These are phyloP conservation scores for Linurgus olivaceus DNA, from an alignment of 2,797 vertebrate species.

Conservation along the genomic window DNA sequence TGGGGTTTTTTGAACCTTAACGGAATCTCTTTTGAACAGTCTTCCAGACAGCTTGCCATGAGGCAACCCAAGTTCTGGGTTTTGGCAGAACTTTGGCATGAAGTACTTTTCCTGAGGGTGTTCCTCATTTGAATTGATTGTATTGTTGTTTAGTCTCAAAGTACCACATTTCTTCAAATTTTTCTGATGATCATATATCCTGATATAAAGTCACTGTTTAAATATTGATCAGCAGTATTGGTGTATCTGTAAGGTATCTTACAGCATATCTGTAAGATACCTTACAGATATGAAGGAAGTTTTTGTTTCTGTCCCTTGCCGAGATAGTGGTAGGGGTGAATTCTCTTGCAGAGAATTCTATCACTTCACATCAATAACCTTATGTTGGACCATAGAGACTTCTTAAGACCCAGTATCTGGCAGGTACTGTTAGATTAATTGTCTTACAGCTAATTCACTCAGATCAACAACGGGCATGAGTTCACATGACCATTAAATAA, in stretches of 20 bases:
- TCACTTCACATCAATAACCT: background rate
- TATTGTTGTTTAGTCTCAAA: background rate
- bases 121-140: background rate
- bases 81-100: background rate
- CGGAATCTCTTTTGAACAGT: background rate
- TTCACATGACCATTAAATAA: background rate
- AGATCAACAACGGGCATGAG: background rate
- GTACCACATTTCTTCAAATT: accelerated
- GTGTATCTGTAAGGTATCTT: no score
- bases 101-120: background rate
- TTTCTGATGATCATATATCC: background rate
- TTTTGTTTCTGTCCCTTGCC: background rate
- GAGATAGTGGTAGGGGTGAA: background rate
- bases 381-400: background rate
- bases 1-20: background rate
- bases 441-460: background rate
- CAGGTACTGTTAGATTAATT: background rate
- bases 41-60: background rate
- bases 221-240: background rate
- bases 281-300: background rate
- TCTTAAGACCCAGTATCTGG: background rate
- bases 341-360: background rate
- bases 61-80: background rate
- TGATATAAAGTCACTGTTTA: background rate
- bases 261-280: no score